Evolutionary conservation across 2,888 invertebrate genomes (phyloP).

Genomic region (Drosophila atripex): DNA sequence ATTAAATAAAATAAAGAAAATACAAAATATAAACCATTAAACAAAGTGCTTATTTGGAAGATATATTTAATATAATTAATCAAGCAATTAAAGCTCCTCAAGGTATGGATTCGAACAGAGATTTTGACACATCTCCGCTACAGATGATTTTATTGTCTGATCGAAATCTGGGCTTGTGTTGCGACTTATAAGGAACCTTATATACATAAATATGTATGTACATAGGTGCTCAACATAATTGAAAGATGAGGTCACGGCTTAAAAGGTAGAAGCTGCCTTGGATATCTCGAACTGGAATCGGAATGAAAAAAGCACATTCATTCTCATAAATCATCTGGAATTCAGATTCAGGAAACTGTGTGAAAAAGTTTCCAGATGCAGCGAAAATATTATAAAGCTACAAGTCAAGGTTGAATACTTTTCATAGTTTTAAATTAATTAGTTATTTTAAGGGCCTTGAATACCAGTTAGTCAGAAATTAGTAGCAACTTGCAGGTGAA

Average conservation of each 20-base stretch:
- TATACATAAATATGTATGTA: constrained; percentile 5
- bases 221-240: constrained; percentile 54
- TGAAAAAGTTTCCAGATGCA: constrained; percentile 1
- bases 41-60: too few relatives aligned
- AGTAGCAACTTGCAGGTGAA: constrained; percentile 1
- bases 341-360: constrained; percentile 6
- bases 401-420: constrained; percentile 10
- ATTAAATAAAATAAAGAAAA: constrained; percentile 34
- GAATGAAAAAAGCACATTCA: constrained; percentile 16
- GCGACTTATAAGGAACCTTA: constrained; percentile 20
- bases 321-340: constrained; percentile 36
- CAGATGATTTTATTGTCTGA: not conserved
- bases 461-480: constrained; percentile 5
- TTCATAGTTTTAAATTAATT: not conserved
- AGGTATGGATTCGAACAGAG: not conserved
- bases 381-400: not conserved
- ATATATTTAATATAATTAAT: constrained; percentile 6
- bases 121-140: constrained; percentile 2
- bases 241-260: constrained; percentile 58
- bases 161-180: constrained; percentile 3
- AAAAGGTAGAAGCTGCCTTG: constrained; percentile 50
- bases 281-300: constrained; percentile 12
- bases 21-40: constrained; percentile 7
- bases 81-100: constrained; percentile 2
- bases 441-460: constrained; percentile 9